A percentile compares a stretch with the other conserved stretches of the same genome.
These are phyloP conservation scores for Mesorhabditis spiculigera DNA, from an alignment of 2,888 invertebrate genomes.

Conservation along the genomic window DNA sequence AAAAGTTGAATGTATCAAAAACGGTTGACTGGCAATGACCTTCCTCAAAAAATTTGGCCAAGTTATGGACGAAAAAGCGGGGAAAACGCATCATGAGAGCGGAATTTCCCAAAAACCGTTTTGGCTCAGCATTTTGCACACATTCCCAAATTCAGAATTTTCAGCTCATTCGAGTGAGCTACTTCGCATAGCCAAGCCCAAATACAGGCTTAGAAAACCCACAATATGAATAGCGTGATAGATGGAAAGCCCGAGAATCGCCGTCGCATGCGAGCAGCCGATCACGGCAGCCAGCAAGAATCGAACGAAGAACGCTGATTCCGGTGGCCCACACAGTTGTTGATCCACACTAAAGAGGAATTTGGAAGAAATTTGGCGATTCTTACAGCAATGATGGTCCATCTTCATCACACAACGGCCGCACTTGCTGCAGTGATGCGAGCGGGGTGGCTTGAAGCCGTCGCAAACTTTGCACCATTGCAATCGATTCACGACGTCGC, in stretches of 20 bases:
- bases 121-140: no score
- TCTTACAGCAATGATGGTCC: conserved; percentile 85
- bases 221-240: conserved; percentile 67
- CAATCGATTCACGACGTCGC: conserved; percentile 68
- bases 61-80: no score
- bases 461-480: conserved; percentile 84
- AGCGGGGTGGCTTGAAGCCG: conserved; percentile 80
- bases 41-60: no score
- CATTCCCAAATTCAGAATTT: no score
- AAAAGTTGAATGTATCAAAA: background rate
- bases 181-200: background rate
- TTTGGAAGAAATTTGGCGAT: background rate
- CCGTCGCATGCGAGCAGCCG: conserved; percentile 81
- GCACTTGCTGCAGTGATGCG: conserved; percentile 67
- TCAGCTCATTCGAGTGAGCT: background rate
- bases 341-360: conserved; percentile 74
- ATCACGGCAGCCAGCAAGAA: conserved; percentile 84
- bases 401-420: conserved; percentile 85
- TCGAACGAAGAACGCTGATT: conserved; percentile 87
- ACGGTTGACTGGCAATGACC: no score
- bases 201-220: background rate
- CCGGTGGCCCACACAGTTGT: conserved; percentile 89
- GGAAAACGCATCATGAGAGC: background rate
- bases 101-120: conserved; percentile 6
- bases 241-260: conserved; percentile 70